Conservation (phyloP, 2,797 vertebrate species). For the Echeneis naucrates region DNA sequence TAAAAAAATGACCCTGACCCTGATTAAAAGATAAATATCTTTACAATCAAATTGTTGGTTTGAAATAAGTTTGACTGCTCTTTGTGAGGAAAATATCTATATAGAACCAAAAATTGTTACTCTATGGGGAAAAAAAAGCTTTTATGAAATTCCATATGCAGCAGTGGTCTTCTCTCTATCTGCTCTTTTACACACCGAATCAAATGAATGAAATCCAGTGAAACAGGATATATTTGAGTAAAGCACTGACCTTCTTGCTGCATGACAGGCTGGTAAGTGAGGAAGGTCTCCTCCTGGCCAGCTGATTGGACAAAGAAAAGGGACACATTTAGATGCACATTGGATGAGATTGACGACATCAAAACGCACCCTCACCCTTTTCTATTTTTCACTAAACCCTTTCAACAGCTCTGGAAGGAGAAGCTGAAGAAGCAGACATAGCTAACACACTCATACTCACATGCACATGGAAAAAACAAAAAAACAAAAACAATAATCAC, state of each 20-base stretch:
- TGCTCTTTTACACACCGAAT: not conserved
- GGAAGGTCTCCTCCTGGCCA: conserved; percentile 91
- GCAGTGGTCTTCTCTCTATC: no score
- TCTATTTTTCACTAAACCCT: conserved; percentile 35
- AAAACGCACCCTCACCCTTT: conserved; percentile 15
- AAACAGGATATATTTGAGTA: not conserved
- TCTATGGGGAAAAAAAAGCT: no score
- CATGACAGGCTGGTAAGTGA: conserved; percentile 94
- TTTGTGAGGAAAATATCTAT: no score
- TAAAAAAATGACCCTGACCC: no score
- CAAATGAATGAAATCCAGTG: not conserved
- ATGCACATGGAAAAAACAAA: no score
- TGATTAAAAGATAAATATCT: no score
- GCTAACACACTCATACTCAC: not conserved
- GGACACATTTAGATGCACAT: conserved; percentile 36
- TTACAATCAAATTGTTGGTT: no score
- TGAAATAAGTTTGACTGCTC: no score
- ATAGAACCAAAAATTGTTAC: no score
- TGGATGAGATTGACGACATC: not conserved
- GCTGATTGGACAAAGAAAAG: conserved; percentile 80
- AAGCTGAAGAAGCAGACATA: conserved; percentile 46
- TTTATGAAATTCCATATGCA: not conserved
- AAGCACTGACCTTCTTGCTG: conserved; percentile 92
- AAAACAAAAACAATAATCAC: conserved; percentile 27
- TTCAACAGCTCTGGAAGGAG: conserved; percentile 55